phyloP scores from a whole-genome alignment of 2,797 vertebrate species.

The Silurus aristotelis region DNA sequence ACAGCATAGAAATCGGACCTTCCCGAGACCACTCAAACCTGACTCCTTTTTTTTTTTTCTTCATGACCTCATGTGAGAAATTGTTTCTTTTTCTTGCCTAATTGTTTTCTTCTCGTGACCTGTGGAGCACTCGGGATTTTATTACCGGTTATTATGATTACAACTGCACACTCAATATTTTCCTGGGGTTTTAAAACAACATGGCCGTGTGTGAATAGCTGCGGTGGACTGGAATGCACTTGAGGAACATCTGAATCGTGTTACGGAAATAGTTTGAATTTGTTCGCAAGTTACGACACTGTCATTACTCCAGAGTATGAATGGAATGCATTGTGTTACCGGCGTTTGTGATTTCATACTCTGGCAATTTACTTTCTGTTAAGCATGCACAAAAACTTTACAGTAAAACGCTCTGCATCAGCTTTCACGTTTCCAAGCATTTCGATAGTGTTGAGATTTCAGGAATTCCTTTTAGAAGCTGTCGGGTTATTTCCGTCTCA shows the following conservation, averaged over 20 bases:
- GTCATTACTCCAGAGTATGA: not conserved
- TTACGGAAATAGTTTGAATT: slow-evolving; percentile 4
- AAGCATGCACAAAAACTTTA: not conserved
- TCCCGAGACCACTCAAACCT: not conserved
- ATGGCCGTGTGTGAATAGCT: not conserved
- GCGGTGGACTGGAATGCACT: not conserved
- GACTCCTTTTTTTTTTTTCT: not conserved
- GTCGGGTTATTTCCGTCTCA: not conserved
- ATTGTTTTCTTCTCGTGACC: slow-evolving; percentile 46
- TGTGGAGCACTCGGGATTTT: not conserved
- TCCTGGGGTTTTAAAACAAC: not conserved
- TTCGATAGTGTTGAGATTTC: not conserved
- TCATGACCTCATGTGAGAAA: not conserved
- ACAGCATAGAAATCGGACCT: slow-evolving; percentile 10
- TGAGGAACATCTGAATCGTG: slow-evolving; percentile 13
- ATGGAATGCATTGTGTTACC: slow-evolving; percentile 6
- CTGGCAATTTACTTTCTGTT: not conserved
- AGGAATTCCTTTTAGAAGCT: not conserved
- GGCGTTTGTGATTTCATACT: not conserved
- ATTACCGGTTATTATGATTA: not conserved
- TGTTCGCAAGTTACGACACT: not conserved
- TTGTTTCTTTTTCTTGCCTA: slow-evolving; percentile 41
- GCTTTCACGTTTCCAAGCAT: not conserved
- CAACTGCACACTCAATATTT: not conserved
- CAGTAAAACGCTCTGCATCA: not conserved